phyloP scores from a whole-genome alignment of 2,888 invertebrate genomes.

The Eupithecia insigniata region DNA sequence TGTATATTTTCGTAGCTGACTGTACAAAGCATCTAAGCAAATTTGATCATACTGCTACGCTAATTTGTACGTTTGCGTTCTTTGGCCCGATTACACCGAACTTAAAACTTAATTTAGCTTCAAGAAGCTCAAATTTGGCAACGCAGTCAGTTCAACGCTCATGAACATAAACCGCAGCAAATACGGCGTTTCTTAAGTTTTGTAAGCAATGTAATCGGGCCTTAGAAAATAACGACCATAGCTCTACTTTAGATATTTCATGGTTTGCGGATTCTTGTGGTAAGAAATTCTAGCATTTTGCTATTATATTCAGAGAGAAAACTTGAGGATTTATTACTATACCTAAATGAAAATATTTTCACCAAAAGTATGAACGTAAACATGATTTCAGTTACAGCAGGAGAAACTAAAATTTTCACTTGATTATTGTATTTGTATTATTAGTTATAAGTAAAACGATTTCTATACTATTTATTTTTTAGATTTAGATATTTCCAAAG shows the following conservation, averaged over 20 bases:
- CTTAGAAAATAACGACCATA: not conserved
- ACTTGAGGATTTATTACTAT: not conserved
- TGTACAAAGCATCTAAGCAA: not conserved
- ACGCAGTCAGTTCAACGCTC: not conserved
- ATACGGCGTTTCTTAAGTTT: not conserved
- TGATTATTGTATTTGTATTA: constrained; percentile 24
- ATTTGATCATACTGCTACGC: not conserved
- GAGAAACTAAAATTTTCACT: not conserved
- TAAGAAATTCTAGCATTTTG: not conserved
- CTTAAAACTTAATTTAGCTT: not conserved
- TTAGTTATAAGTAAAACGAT: constrained; percentile 35
- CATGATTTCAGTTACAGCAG: not conserved
- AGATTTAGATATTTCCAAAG: constrained; percentile 26
- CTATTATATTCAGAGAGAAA: not conserved
- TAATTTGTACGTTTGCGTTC: not conserved
- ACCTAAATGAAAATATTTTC: not conserved
- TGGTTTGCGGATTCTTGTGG: not conserved
- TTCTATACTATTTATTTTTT: constrained; percentile 26
- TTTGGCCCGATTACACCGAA: not conserved
- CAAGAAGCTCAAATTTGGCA: not conserved
- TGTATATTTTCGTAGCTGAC: not conserved
- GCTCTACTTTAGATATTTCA: not conserved
- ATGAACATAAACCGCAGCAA: not conserved
- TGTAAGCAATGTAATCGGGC: not conserved
- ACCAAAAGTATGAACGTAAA: not conserved